Base-by-base conservation (phyloP, 2,113 vertebrate species). In the Austrofundulus limnaeus region DNA sequence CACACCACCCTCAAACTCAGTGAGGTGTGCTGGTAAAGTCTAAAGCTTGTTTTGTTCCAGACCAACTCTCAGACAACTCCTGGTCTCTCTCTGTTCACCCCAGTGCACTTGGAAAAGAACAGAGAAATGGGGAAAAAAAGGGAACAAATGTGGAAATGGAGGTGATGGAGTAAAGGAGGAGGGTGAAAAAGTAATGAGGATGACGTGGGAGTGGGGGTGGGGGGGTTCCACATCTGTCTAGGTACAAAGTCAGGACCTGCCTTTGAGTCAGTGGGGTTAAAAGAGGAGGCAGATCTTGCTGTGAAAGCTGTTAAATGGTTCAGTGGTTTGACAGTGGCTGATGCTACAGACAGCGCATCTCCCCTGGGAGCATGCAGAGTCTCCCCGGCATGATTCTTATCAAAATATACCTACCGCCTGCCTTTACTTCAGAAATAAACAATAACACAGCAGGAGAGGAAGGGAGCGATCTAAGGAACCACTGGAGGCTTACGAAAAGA, bases 281-380 rank as follows among this genome's bases (percentile, higher is more conserved):
- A 90, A 85, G 85, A 88, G 81, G 80, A 87, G 87, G 82, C 80
- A 87, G 85, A 87, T 87, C 81, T 84, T 23, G 75, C 84, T 70
- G 67, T 83, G 86, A 91, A 88, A 76, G 82, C 87, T 92, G 91
- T 92, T 93, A 92, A 92, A 92, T 83, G 92, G 88, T 92, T 92
- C 90, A 91, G 85, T 89, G 88, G 85, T 89, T 90, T 92, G 91
- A 92, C 90, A 90, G 91, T 85, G 86, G 88, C 90, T 89, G 90
- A 90, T 88, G 88, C 88, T 88, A 88, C 85, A 89, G 86, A 90
- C 87, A 81, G 84, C 70, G 58, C 70, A 63, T 68, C 88, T 90
- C 89, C 79, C 84, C 53, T 60, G 88, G 87, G 90, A 88, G 77
- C 70, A 75, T 15, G 51, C 68, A 68, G 53, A 73, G 75, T 87